Conservation (phyloP, 2,797 vertebrate genomes). For the Thalassophryne amazonica region DNA sequence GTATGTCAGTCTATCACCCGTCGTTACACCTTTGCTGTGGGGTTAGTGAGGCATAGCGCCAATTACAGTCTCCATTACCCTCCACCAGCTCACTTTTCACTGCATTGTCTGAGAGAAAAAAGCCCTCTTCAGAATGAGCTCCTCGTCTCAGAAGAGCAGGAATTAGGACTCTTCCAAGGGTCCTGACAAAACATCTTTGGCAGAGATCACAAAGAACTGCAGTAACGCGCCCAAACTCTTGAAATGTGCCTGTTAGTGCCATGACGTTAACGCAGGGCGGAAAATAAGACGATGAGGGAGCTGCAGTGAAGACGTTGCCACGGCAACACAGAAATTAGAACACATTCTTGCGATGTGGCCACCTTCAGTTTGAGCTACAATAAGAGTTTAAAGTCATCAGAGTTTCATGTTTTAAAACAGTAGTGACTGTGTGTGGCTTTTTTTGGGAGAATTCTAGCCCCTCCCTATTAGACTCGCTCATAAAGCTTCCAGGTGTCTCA, state of each 20-base stretch:
- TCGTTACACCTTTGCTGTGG: conserved; percentile 55
- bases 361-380: no score
- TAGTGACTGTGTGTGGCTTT: no score
- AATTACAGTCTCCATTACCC: conserved; percentile 51
- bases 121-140: conserved; percentile 30
- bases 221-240: conserved; percentile 1
- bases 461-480: no score
- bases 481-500: no score
- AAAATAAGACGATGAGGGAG: conserved; percentile 1
- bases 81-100: conserved; percentile 2
- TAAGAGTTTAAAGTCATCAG: no score
- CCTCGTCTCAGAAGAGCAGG: conserved; percentile 27
- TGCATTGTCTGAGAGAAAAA: conserved; percentile 41
- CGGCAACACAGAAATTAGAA: no score
- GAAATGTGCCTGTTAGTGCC: conserved; percentile 5
- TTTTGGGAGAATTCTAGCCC: no score
- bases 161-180: conserved; percentile 24
- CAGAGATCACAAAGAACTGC: conserved; percentile 30
- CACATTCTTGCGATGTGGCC: no score
- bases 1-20: conserved; percentile 40
- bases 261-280: not conserved
- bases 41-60: conserved; percentile 57
- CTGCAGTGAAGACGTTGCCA: not conserved
- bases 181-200: conserved; percentile 18
- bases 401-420: no score